These are phyloP conservation scores for Gasterosteus nipponicus DNA, from an alignment of 2,113 vertebrate species.

Conservation along the genomic window DNA sequence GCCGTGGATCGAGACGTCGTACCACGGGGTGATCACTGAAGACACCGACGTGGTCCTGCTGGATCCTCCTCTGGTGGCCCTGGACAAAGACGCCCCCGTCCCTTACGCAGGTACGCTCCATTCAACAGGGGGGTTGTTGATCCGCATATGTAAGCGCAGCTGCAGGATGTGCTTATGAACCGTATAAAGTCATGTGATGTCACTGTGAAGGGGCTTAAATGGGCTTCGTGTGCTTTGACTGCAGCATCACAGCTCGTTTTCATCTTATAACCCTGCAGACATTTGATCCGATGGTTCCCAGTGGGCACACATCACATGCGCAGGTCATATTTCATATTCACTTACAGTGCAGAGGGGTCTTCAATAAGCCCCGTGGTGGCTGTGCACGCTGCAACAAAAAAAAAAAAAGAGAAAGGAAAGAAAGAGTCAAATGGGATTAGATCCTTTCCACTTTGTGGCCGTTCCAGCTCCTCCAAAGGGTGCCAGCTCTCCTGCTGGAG, in stretches of 20 bases:
- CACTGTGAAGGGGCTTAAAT: constrained; percentile 30
- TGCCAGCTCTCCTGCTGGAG: constrained; percentile 67
- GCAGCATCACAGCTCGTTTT: constrained; percentile 34
- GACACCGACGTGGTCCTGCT: constrained; percentile 94
- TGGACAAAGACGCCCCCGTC: constrained; percentile 96
- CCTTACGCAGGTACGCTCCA: constrained; percentile 91
- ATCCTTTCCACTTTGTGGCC: constrained; percentile 67
- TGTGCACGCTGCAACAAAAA: constrained; percentile 29
- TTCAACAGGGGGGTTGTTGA: constrained; percentile 27
- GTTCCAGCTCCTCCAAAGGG: constrained; percentile 65
- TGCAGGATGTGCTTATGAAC: constrained; percentile 42
- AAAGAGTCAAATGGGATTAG: constrained; percentile 67
- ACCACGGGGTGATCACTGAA: constrained; percentile 96
- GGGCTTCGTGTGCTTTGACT: constrained; percentile 34
- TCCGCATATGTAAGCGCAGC: constrained; percentile 29
- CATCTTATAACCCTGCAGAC: constrained; percentile 1
- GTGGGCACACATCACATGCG: constrained; percentile 24
- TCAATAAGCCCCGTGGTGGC: constrained; percentile 47
- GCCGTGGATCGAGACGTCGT: constrained; percentile 97
- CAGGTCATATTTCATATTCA: constrained; percentile 43
- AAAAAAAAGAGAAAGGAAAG: not conserved
- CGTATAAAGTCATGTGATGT: constrained; percentile 44
- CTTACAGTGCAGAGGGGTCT: constrained; percentile 46
- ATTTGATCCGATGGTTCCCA: constrained; percentile 59
- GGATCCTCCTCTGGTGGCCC: constrained; percentile 94